Conservation (phyloP, 2,888 invertebrate genomes). For the Electrophaes corylata region DNA sequence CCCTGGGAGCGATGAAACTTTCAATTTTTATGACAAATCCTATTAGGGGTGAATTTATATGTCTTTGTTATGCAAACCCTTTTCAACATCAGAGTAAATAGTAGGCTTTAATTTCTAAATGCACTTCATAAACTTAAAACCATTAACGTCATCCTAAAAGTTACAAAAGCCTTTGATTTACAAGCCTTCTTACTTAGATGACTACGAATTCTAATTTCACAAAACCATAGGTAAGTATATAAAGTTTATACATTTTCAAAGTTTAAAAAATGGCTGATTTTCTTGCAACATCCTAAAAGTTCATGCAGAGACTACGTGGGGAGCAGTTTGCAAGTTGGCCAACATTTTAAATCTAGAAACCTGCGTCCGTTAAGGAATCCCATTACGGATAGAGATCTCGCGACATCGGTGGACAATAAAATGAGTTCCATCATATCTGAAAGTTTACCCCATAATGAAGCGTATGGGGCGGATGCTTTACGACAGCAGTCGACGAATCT, state of each 20-base stretch:
- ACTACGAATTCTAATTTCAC: conserved; percentile 25
- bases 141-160: conserved; percentile 41
- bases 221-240: conserved; percentile 25
- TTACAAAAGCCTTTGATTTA: conserved; percentile 18
- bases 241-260: conserved; percentile 34
- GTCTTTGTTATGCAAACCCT: conserved; percentile 61
- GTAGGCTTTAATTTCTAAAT: conserved; percentile 58
- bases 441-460: conserved; percentile 84
- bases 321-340: conserved; percentile 53
- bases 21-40: conserved; percentile 83
- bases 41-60: conserved; percentile 77
- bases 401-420: conserved; percentile 83
- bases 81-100: conserved; percentile 52
- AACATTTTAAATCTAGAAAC: conserved; percentile 56
- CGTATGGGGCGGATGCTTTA: conserved; percentile 84
- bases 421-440: conserved; percentile 83
- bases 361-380: conserved; percentile 59
- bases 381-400: conserved; percentile 82
- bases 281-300: conserved; percentile 44
- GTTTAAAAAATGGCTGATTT: conserved; percentile 42
- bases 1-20: conserved; percentile 72
- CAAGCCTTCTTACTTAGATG: conserved; percentile 10
- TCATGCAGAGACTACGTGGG: conserved; percentile 53
- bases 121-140: conserved; percentile 54
- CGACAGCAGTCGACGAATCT: conserved; percentile 82